These are phyloP conservation scores for Oreonectes daqikongensis DNA, from an alignment of 2,797 vertebrate genomes.

Conservation along the genomic window DNA sequence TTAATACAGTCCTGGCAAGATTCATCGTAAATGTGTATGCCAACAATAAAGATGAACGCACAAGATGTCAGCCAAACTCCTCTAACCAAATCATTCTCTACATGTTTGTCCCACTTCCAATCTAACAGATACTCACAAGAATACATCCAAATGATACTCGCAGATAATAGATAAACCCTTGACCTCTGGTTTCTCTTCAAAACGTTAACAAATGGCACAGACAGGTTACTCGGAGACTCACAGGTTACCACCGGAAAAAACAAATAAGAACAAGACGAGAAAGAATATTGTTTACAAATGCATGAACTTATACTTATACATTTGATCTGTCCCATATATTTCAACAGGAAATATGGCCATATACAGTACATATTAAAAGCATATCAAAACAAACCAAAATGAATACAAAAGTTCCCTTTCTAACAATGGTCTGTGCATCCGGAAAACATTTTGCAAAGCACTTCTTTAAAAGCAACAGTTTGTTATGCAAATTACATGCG, in stretches of 20 bases:
- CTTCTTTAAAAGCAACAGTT: conserved; percentile 2
- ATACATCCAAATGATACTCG: neutral
- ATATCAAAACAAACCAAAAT: neutral
- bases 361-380: neutral
- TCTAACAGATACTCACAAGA: neutral
- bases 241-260: too few species aligned
- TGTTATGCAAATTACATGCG: neutral
- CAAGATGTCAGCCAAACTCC: neutral
- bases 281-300: neutral
- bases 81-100: neutral
- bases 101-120: neutral
- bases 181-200: conserved; percentile 8
- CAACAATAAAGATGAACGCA: neutral
- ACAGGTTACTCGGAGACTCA: neutral
- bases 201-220: conserved; percentile 13
- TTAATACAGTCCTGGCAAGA: neutral
- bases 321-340: neutral
- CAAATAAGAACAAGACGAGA: neutral
- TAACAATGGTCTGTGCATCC: neutral
- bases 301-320: neutral
- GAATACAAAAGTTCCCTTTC: too few species aligned
- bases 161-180: conserved; percentile 11
- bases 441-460: neutral
- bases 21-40: neutral
- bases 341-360: neutral